These are phyloP conservation scores for Daktulosphaira vitifoliae DNA, from an alignment of 1,140 invertebrate genomes.

Conservation along the genomic window DNA sequence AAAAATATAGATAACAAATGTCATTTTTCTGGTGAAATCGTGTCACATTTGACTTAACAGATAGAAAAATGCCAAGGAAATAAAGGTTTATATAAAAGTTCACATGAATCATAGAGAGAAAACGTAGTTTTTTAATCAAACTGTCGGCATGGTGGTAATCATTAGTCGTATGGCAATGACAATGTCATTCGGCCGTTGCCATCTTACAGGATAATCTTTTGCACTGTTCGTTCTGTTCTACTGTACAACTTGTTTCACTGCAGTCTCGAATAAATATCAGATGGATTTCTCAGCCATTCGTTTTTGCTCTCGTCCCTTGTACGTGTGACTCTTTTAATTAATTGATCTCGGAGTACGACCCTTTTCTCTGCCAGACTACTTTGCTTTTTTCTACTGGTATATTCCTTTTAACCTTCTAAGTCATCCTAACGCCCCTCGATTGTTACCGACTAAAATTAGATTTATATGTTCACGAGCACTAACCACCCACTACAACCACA, in stretches of 20 bases:
- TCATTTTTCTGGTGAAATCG: constrained; percentile 2
- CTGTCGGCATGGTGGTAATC: constrained; percentile 20
- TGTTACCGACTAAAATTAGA: constrained; percentile 9
- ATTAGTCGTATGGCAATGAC: constrained; percentile 20
- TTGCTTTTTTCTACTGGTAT: constrained; percentile 32
- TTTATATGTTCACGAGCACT: not conserved
- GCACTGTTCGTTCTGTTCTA: not conserved
- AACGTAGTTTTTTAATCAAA: constrained; percentile 23
- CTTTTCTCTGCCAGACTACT: constrained; percentile 9
- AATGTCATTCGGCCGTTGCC: not conserved
- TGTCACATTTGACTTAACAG: too few relatives aligned
- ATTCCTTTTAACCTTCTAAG: not conserved
- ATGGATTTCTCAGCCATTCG: constrained; percentile 27
- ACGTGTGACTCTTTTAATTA: constrained; percentile 33
- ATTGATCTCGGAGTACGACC: constrained; percentile 31
- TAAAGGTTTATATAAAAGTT: constrained; percentile 27
- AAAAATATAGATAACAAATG: constrained; percentile 23
- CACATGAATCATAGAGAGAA: not conserved
- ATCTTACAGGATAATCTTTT: constrained; percentile 14
- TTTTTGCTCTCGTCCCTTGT: not conserved
- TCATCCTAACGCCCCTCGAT: too few relatives aligned
- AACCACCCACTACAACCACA: too few relatives aligned
- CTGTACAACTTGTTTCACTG: not conserved
- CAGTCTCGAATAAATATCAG: not conserved
- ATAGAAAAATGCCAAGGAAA: not conserved